These are phyloP conservation scores for Otolemur crassicaudatus DNA, from an alignment of 2,797 vertebrate genomes.

Conservation along the genomic window DNA sequence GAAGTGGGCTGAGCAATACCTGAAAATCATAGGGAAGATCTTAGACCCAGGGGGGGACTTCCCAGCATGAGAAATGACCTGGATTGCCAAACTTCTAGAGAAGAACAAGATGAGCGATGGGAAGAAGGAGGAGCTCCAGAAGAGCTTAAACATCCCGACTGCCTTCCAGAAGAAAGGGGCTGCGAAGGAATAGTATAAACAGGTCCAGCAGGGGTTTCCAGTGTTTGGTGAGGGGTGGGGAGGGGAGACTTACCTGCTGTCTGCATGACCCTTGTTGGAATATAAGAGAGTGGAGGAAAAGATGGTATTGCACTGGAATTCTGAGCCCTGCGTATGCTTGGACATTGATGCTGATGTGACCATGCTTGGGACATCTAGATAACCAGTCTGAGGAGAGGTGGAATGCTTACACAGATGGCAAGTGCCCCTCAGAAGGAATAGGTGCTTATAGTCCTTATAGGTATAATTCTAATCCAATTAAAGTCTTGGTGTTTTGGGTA, in stretches of 20 bases:
- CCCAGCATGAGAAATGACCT: conserved; percentile 84
- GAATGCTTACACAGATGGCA: neutral
- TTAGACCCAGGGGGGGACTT: conserved; percentile 89
- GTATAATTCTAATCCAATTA: conserved; percentile 74
- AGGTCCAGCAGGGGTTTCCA: neutral
- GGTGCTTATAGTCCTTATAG: conserved; percentile 66
- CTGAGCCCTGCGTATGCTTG: neutral
- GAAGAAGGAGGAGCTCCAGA: conserved; percentile 90
- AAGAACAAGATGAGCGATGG: conserved; percentile 91
- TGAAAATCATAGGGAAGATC: conserved; percentile 91
- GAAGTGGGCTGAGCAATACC: conserved; percentile 89
- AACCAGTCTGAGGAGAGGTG: neutral
- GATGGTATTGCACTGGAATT: conserved; percentile 21
- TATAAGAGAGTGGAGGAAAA: neutral
- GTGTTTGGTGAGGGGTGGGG: neutral
- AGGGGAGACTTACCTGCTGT: neutral
- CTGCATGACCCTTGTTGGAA: neutral
- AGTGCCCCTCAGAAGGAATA: conserved; percentile 27
- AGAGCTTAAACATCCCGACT: conserved; percentile 90
- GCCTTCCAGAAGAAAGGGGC: conserved; percentile 88
- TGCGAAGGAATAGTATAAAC: conserved; percentile 88
- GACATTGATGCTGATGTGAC: neutral
- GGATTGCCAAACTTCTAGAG: conserved; percentile 88
- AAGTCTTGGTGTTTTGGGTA: conserved; percentile 72
- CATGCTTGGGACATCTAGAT: neutral